Evolutionary conservation across 2,888 invertebrate species (phyloP).

Genomic region (Graphium colonna): DNA sequence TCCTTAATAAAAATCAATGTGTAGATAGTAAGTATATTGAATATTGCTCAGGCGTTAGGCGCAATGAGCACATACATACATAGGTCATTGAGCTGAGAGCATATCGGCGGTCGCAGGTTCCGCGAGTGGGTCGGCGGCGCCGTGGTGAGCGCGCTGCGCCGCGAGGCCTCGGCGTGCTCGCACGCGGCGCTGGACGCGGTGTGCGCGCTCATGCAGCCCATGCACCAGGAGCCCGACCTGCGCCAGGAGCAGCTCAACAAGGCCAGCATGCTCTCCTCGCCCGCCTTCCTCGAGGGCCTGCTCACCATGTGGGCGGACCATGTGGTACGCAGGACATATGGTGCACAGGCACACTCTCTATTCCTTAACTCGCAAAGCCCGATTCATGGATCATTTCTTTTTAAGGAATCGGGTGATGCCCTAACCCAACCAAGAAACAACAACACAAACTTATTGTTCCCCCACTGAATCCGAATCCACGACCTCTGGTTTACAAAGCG

Average conservation of each 20-base stretch:
- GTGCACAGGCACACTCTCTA: too few species aligned
- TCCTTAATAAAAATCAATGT: too few species aligned
- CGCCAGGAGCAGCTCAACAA: slow-evolving; percentile 99
- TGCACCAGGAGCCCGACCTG: slow-evolving; percentile 97
- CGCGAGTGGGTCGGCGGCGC: slow-evolving; percentile 96
- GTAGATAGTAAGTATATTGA: not conserved
- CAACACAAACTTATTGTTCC: too few species aligned
- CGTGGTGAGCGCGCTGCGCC: slow-evolving; percentile 94
- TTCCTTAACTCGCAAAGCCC: too few species aligned
- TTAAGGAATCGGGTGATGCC: too few species aligned
- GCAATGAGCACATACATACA: too few species aligned
- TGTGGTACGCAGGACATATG: too few species aligned
- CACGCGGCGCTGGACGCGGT: slow-evolving; percentile 98
- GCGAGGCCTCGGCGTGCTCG: slow-evolving; percentile 93
- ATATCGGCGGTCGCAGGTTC: slow-evolving; percentile 88
- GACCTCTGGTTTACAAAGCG: too few species aligned
- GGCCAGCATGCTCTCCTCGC: slow-evolving; percentile 94
- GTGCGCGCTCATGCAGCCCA: slow-evolving; percentile 98
- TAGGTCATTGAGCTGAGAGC: too few species aligned
- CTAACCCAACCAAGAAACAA: too few species aligned
- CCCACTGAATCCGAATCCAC: too few species aligned
- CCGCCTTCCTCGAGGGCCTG: slow-evolving; percentile 94
- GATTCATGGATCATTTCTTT: too few species aligned
- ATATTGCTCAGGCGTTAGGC: not conserved
- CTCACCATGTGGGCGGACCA: slow-evolving; percentile 97